Evolutionary conservation across 2,888 invertebrate genomes (phyloP).

Genomic region (Capitulum mitella): DNA sequence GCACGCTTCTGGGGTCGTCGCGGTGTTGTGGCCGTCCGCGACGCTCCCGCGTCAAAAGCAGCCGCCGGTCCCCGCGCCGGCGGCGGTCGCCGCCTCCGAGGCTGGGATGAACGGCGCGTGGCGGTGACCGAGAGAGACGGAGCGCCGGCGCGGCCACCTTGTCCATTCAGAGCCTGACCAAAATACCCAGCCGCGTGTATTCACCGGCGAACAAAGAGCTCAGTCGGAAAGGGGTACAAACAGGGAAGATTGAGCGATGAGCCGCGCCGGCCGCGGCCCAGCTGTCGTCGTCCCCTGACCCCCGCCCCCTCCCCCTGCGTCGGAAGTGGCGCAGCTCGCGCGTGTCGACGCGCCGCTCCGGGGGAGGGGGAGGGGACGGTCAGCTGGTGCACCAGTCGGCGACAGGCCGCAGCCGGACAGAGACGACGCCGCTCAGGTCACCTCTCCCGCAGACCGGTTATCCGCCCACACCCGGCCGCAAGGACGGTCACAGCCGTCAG

Average conservation of each 20-base stretch:
- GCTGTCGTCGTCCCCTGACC: background rate
- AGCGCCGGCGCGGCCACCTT: background rate
- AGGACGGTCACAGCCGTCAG: constrained; percentile 4
- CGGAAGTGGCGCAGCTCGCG: constrained; percentile 1
- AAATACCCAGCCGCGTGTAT: background rate
- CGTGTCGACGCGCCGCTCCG: background rate
- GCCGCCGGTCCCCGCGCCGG: background rate
- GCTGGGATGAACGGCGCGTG: background rate
- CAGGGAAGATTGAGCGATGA: constrained; percentile 21
- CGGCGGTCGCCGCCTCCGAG: background rate
- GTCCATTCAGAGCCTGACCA: background rate
- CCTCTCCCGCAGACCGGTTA: background rate
- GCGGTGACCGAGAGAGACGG: background rate
- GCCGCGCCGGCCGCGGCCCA: background rate
- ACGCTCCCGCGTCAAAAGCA: background rate
- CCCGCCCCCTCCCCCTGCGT: background rate
- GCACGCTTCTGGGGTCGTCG: background rate
- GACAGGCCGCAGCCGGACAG: no score
- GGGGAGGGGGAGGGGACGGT: background rate
- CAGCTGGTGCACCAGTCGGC: no score
- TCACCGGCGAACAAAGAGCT: background rate
- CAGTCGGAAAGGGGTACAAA: background rate
- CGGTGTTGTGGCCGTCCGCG: background rate
- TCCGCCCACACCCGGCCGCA: background rate
- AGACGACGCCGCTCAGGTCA: background rate